Conservation (phyloP, 2,888 invertebrate genomes). For the Tetranychus piercei region DNA sequence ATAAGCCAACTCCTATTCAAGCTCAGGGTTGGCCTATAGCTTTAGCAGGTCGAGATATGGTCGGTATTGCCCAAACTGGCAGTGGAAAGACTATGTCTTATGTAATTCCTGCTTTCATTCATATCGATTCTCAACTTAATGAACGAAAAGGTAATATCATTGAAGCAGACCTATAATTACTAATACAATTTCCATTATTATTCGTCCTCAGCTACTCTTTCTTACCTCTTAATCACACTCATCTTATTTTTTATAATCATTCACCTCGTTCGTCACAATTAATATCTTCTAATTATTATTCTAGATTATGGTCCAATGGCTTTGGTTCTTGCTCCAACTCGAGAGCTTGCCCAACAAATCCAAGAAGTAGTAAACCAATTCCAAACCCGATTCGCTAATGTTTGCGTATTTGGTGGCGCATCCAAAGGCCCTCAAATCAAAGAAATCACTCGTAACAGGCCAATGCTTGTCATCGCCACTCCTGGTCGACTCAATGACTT, state of each 20-base stretch:
- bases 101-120: constrained; percentile 40
- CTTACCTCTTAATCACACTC: too few relatives aligned
- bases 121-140: constrained; percentile 21
- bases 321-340: constrained; percentile 68
- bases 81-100: constrained; percentile 79
- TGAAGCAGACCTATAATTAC: too few relatives aligned
- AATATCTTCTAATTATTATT: background rate
- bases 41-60: constrained; percentile 72
- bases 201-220: too few relatives aligned
- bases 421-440: constrained; percentile 65
- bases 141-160: constrained; percentile 14
- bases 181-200: too few relatives aligned
- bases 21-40: constrained; percentile 92
- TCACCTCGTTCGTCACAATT: too few relatives aligned
- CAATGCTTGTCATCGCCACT: constrained; percentile 50
- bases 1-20: constrained; percentile 70
- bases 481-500: constrained; percentile 86
- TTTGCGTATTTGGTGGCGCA: constrained; percentile 93
- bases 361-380: constrained; percentile 67
- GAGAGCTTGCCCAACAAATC: constrained; percentile 56
- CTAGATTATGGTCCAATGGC: constrained; percentile 28
- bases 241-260: too few relatives aligned
- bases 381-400: constrained; percentile 66
- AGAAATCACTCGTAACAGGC: constrained; percentile 35
- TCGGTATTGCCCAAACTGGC: constrained; percentile 86